Evolutionary conservation across 53 echinoderm and acorn worm species (phyloP).

Genomic region (Hippasteria phrygiana): DNA sequence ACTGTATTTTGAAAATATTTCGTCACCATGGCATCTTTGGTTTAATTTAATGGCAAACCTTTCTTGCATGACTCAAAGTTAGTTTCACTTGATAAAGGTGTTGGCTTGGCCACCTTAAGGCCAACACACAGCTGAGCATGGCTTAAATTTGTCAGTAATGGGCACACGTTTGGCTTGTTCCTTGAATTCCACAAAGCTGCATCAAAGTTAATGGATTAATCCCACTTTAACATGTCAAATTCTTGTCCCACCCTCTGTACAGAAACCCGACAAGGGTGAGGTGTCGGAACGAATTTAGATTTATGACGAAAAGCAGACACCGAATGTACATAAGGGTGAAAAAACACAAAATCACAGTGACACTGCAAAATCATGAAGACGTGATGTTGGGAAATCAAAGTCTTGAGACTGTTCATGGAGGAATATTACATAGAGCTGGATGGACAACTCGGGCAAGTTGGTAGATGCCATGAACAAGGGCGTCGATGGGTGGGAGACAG

Average conservation of each 20-base stretch:
- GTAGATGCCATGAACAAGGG: too few relatives aligned
- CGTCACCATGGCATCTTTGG: conserved; percentile 14
- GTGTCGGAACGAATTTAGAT: conserved; percentile 29
- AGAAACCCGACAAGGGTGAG: background rate
- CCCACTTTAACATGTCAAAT: conserved; percentile 10
- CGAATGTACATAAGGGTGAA: background rate
- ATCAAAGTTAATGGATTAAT: conserved; percentile 27
- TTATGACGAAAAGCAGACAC: conserved; percentile 34
- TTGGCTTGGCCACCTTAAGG: background rate
- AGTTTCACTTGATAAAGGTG: conserved; percentile 34
- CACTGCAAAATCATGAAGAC: conserved; percentile 29
- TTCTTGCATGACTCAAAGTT: conserved; percentile 28
- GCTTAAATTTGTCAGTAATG: background rate
- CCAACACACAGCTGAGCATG: background rate
- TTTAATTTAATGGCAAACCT: background rate
- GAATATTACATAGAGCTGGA: too few relatives aligned
- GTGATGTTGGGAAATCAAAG: background rate
- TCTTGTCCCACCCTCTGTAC: background rate
- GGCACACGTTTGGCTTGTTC: background rate
- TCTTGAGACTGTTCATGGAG: background rate
- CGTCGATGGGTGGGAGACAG: too few relatives aligned
- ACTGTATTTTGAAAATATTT: conserved; percentile 1
- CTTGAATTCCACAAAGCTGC: background rate
- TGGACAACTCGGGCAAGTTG: too few relatives aligned
- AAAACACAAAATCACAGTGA: conserved; percentile 5